These are phyloP conservation scores for Drosophila burlai DNA, from an alignment of 1,140 invertebrate genomes.

Conservation along the genomic window DNA sequence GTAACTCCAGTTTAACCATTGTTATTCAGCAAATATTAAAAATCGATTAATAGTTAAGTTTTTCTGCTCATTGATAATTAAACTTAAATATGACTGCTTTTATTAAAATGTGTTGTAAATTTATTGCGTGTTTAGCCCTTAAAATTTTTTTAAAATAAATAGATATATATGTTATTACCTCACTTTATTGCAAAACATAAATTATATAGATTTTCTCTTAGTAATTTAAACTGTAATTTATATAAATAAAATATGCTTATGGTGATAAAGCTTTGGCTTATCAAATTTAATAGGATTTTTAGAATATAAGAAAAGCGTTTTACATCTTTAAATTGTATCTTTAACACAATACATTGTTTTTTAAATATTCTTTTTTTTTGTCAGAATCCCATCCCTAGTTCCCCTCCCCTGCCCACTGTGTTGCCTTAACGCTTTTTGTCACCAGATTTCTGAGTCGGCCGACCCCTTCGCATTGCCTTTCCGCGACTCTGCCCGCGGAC, in stretches of 20 bases:
- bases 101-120: not conserved
- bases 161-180: not conserved
- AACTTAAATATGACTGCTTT: not conserved
- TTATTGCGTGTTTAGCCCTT: not conserved
- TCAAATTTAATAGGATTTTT: not conserved
- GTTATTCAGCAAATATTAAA: not conserved
- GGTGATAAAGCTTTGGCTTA: not conserved
- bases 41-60: not conserved
- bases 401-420: not conserved
- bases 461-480: constrained; percentile 16
- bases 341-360: not conserved
- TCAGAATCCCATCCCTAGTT: not conserved
- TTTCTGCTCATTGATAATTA: not conserved
- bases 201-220: not conserved
- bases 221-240: not conserved
- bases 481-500: constrained; percentile 13
- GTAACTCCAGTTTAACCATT: not conserved
- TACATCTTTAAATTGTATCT: not conserved
- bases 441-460: constrained; percentile 47
- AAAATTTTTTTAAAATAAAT: not conserved
- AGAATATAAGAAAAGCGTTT: not conserved
- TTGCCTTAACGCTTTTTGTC: constrained; percentile 59
- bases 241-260: not conserved
- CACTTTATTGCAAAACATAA: not conserved
- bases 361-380: too few relatives aligned